A percentile compares a stretch with the other conserved stretches of the same genome.
Conservation (phyloP, 2,888 invertebrate species). For the Drosophila meridionalis region DNA sequence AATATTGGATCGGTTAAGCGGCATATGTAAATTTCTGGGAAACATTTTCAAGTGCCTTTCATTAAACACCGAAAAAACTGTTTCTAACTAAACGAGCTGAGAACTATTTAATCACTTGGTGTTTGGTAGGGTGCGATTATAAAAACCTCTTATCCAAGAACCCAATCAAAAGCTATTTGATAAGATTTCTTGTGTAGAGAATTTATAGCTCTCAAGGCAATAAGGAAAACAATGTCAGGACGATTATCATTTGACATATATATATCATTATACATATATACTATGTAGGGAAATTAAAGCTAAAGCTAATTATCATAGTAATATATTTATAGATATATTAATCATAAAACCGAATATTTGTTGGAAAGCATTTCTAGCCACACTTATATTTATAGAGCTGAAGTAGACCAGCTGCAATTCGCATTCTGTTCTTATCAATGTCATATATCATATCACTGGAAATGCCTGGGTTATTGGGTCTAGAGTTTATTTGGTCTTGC, state of each 20-base stretch:
- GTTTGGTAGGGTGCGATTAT: slow-evolving; percentile 19
- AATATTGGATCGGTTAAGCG: background rate
- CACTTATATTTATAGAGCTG: slow-evolving; percentile 21
- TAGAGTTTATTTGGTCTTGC: slow-evolving; percentile 38
- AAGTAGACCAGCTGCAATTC: slow-evolving; percentile 50
- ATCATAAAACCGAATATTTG: background rate
- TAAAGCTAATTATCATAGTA: background rate
- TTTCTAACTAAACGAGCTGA: slow-evolving; percentile 27
- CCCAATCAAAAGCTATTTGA: slow-evolving; percentile 42
- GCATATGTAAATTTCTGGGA: background rate
- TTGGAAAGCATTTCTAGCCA: slow-evolving; percentile 9
- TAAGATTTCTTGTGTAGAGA: slow-evolving; percentile 49
- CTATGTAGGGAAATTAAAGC: background rate
- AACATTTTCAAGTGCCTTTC: background rate
- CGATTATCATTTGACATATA: background rate
- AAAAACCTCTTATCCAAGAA: slow-evolving; percentile 14
- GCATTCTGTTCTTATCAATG: slow-evolving; percentile 53
- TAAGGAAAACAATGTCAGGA: background rate
- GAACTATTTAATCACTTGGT: slow-evolving; percentile 12
- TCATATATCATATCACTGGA: slow-evolving; percentile 57
- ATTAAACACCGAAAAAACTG: slow-evolving; percentile 1
- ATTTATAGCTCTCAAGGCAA: slow-evolving; percentile 21
- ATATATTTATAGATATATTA: background rate
- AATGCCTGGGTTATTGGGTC: slow-evolving; percentile 50
- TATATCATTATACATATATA: background rate